Evolutionary conservation across 2,888 invertebrate species (phyloP).

Genomic region (Hoplodrina blanda): DNA sequence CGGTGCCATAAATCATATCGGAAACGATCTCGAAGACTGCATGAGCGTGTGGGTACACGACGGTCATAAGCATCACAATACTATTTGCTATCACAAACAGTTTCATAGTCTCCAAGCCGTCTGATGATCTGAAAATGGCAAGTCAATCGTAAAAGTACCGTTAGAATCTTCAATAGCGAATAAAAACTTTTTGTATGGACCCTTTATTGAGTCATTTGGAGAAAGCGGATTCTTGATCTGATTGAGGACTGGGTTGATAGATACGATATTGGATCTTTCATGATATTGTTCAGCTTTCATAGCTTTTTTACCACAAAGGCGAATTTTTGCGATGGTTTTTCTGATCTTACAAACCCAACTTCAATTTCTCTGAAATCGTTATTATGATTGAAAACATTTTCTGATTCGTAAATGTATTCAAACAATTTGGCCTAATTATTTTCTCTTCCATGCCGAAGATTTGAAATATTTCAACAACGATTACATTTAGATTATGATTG

Average conservation of each 20-base stretch:
- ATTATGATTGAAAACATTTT: constrained; percentile 24
- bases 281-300: constrained; percentile 36
- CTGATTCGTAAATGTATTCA: constrained; percentile 20
- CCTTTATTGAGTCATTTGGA: constrained; percentile 47
- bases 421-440: constrained; percentile 33
- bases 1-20: constrained; percentile 86
- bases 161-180: constrained; percentile 42
- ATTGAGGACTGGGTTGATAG: constrained; percentile 38
- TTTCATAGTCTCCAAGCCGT: constrained; percentile 94
- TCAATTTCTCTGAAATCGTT: constrained; percentile 14
- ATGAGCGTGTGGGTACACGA: constrained; percentile 94
- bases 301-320: constrained; percentile 38
- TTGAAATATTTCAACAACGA: constrained; percentile 11
- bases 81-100: constrained; percentile 95
- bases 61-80: constrained; percentile 92
- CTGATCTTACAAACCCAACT: constrained; percentile 8
- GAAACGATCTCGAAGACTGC: constrained; percentile 88
- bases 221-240: constrained; percentile 49
- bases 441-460: constrained; percentile 4
- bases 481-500: constrained; percentile 3
- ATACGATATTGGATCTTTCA: constrained; percentile 41
- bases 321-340: constrained; percentile 14
- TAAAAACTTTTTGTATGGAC: constrained; percentile 50
- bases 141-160: constrained; percentile 39
- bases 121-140: constrained; percentile 87